These are phyloP conservation scores for Macrophya annulata DNA, from an alignment of 2,888 invertebrate genomes.

Conservation along the genomic window DNA sequence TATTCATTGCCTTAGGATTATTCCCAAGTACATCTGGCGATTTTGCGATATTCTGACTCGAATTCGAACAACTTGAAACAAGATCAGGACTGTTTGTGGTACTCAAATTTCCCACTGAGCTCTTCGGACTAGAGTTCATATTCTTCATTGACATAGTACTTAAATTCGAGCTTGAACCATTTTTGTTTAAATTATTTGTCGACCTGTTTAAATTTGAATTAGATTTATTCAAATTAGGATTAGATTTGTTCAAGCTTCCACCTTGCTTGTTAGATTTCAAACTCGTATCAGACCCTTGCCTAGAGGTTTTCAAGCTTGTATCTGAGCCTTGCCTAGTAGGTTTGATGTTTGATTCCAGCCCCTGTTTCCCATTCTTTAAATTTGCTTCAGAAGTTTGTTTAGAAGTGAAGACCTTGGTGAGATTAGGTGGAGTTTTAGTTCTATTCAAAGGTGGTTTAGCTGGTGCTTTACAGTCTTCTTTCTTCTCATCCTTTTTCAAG, in stretches of 20 bases:
- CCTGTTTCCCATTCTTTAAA: slow-evolving; percentile 58
- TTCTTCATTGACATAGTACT: slow-evolving; percentile 59
- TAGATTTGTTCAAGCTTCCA: slow-evolving; percentile 57
- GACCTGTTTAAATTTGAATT: slow-evolving; percentile 62
- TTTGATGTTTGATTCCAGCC: slow-evolving; percentile 64
- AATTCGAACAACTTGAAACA: slow-evolving; percentile 85
- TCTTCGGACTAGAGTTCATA: slow-evolving; percentile 71
- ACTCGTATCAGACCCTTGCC: slow-evolving; percentile 69
- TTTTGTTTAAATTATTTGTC: slow-evolving; percentile 61
- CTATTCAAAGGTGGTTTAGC: slow-evolving; percentile 69
- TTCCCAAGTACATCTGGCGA: slow-evolving; percentile 79
- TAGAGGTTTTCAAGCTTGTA: slow-evolving; percentile 59
- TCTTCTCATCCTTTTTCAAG: slow-evolving; percentile 61
- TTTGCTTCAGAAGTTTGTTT: slow-evolving; percentile 58
- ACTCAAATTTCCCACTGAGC: slow-evolving; percentile 73
- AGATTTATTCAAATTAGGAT: slow-evolving; percentile 61
- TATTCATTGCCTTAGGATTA: slow-evolving; percentile 62
- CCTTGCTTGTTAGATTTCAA: slow-evolving; percentile 62
- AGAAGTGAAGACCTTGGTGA: slow-evolving; percentile 61
- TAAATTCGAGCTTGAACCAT: slow-evolving; percentile 49
- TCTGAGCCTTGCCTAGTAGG: slow-evolving; percentile 63
- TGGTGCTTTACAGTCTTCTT: slow-evolving; percentile 64
- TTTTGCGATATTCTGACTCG: slow-evolving; percentile 78
- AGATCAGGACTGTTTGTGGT: slow-evolving; percentile 86
- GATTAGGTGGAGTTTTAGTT: slow-evolving; percentile 69